These are phyloP conservation scores for Masticophis lateralis DNA, from an alignment of 2,797 vertebrate species.

Conservation along the genomic window DNA sequence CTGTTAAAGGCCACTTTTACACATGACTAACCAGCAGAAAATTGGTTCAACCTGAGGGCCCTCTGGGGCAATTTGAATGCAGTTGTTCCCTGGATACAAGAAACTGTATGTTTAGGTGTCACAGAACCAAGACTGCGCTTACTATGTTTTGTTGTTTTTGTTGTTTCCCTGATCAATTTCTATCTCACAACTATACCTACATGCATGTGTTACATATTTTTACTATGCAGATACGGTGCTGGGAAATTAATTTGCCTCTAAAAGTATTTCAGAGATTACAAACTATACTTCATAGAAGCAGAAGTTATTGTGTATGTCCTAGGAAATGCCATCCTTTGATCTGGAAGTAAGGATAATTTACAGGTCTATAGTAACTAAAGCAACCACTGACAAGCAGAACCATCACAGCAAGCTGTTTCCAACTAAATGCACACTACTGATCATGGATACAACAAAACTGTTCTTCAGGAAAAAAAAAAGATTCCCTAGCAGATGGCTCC, in stretches of 20 bases:
- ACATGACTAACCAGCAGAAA: slow-evolving; percentile 36
- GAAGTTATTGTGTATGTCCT: slow-evolving; percentile 6
- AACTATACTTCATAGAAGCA: not conserved
- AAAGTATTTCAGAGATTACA: slow-evolving; percentile 2
- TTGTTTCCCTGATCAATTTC: not conserved
- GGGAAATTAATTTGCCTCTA: not conserved
- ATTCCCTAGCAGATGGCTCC: not conserved
- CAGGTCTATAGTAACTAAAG: not conserved
- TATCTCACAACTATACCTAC: not conserved
- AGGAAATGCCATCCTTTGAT: slow-evolving; percentile 1
- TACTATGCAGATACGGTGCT: not conserved
- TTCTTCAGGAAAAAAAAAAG: not conserved
- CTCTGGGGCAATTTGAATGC: slow-evolving; percentile 4
- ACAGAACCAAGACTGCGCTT: not conserved
- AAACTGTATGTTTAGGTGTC: slow-evolving; percentile 3
- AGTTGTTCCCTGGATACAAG: slow-evolving; percentile 6
- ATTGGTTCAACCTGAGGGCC: slow-evolving; percentile 30
- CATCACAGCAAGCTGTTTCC: not conserved
- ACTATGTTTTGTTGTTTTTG: not conserved
- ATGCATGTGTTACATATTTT: not conserved
- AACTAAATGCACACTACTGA: slow-evolving; percentile 19
- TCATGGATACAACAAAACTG: slow-evolving; percentile 1
- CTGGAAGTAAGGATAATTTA: not conserved
- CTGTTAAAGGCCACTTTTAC: slow-evolving; percentile 44
- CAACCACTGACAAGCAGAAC: not conserved